Evolutionary conservation across 2,797 vertebrate species (phyloP).

Genomic region (Parotocinclus haroldoi): DNA sequence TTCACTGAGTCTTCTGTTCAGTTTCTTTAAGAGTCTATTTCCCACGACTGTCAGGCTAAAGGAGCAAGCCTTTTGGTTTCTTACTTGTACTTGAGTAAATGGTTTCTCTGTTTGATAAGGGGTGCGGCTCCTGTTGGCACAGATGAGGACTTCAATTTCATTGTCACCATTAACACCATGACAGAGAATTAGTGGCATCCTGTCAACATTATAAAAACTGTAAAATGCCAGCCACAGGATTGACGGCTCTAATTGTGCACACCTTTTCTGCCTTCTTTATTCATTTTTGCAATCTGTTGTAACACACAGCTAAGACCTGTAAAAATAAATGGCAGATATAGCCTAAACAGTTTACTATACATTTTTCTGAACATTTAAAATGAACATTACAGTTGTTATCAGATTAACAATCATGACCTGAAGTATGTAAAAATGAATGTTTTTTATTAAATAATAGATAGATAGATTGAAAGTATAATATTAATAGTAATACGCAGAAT

Average conservation of each 20-base stretch:
- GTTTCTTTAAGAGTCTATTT: constrained; percentile 41
- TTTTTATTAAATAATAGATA: too few relatives aligned
- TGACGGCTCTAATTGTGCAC: constrained; percentile 43
- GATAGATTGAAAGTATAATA: too few relatives aligned
- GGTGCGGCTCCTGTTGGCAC: constrained; percentile 43
- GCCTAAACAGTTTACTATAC: too few relatives aligned
- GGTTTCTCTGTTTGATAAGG: constrained; percentile 42
- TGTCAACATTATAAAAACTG: constrained; percentile 62
- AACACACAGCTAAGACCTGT: too few relatives aligned
- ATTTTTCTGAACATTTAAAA: too few relatives aligned
- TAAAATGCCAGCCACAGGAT: constrained; percentile 56
- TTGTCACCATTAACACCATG: constrained; percentile 66
- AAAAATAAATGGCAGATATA: too few relatives aligned
- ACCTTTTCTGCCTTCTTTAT: constrained; percentile 22
- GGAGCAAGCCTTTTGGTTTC: constrained; percentile 45
- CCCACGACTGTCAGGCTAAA: constrained; percentile 49
- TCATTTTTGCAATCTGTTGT: too few relatives aligned
- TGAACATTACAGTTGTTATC: too few relatives aligned
- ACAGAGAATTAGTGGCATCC: constrained; percentile 64
- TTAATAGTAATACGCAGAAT: too few relatives aligned
- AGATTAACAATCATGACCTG: too few relatives aligned
- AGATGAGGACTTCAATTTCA: constrained; percentile 60
- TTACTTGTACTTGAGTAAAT: constrained; percentile 23
- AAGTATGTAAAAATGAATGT: too few relatives aligned
- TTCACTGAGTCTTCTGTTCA: constrained; percentile 52